Base-by-base conservation (phyloP, 2,888 invertebrate genomes). In the Amblyjoppa proteus region DNA sequence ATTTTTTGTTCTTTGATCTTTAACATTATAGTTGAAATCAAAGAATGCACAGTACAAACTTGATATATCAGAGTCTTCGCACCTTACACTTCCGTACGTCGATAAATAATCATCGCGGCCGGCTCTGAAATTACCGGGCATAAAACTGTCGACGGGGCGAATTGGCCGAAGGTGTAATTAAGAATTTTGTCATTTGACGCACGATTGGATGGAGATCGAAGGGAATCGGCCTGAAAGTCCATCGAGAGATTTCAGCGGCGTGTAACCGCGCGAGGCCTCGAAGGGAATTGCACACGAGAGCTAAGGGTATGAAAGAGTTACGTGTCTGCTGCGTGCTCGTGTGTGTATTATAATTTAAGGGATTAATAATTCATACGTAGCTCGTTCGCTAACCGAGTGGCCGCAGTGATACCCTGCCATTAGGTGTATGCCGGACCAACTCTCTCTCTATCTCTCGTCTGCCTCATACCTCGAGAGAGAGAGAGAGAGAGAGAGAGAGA, bases 291-390 rank as follows among this genome's bases (percentile, higher is more conserved):
- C 31, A 25, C n/a, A 68, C 25, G 70, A 74, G 51, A 74, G 56
- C 75, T 75, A 51, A 56, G 73, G 76, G 70, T 61, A 34, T 31
- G 28, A 38, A 28, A 78, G 82, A 82, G 64, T 75, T 82, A 71
- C 83, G 87, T 76, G 81, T 73, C 81, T 75, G 76, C 71, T 58
- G 80, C 80, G 77, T 80, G 76, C 58, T 28, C 56, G 66, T 71
- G 71, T 79, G 81, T 70, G 75, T 81, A 85, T 88, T 88, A 88
- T 91, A 91, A 89, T 91, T 91, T 80, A 80, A 77, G 78, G 84
- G 88, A 91, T 92, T 90, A 92, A 92, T 92, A 91, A 92, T 92
- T 92, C 91, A 92, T 92, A 88, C 86, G 85, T 75, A 83, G 83
- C 58, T 68, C 61, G 66, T 73, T 64, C 34, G 88, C 88, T 84